Evolutionary conservation across 2,113 vertebrate species (phyloP), one percentile per base, ranked within the genome.

Genomic region (Deroptyus accipitrinus): DNA sequence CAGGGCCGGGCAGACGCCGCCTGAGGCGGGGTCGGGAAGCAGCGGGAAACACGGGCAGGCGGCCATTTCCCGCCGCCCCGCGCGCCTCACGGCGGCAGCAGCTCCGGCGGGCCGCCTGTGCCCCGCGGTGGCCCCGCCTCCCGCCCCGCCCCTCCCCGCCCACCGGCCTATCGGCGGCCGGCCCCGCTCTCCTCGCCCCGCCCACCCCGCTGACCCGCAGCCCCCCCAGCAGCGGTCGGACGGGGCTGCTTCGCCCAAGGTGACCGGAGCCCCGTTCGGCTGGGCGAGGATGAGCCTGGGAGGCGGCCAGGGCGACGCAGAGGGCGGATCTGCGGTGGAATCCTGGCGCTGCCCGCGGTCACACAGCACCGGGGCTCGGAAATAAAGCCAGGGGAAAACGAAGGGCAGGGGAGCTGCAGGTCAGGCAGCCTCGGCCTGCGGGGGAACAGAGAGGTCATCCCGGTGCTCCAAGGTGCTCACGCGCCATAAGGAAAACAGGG

Each of bases 11-110:
- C 41, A 55, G 17, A 3, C 42, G 3, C 35, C 10, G 14, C 83
- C 51, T 11, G 49, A 22, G 59, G 28, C 41, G 55, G 8, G 3
- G 11, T 3, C 7, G 6, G 5, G 11, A 6, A 6, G 11, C 51
- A 1, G 25, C 27, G 5, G 33, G 2, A 8, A 30, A 5, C 2
- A 16, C 22, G 5, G 15, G 23, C 70, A 1, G 6, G 37, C 83
- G 5, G 88, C 88, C 88, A 79, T 85, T 79, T 91, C 52, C 74
- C 44, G 6, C 73, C 81, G 9, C 42, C 35, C 86, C 35, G 31
- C 2, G 59, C 68, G n/a, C 13, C 48, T 12, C 33, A 6, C 39
- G 46, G 46, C 19, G 4, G 13, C 51, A 17, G 17, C 33, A 14
- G 23, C 42, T 8, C 39, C 5, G 4, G 17, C 42, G 15, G 17